Percentiles rank a stretch among this genome's conserved stretches.
Evolutionary conservation across 1,140 invertebrate genomes (phyloP).

Genomic region (Coptotermes formosanus): DNA sequence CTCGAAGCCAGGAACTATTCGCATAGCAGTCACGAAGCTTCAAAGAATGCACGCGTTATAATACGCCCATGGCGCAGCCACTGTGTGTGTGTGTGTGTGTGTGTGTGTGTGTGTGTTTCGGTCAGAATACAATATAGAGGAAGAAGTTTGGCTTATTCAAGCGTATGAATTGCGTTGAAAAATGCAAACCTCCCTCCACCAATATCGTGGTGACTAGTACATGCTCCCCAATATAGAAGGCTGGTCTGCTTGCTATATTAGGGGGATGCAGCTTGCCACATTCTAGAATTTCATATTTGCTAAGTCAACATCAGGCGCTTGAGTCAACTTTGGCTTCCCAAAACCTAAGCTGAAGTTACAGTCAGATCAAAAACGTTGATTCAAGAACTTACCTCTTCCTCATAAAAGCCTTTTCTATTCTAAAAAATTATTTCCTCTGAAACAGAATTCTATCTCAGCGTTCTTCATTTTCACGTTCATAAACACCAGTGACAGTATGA

Average conservation of each 20-base stretch:
- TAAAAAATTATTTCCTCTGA: no score
- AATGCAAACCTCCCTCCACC: background rate
- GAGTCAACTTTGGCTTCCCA: background rate
- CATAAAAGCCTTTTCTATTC: no score
- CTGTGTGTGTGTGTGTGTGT: background rate
- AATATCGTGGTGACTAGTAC: background rate
- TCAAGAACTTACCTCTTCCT: background rate
- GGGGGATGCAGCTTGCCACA: constrained; percentile 16
- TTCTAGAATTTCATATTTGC: constrained; percentile 33
- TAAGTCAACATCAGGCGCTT: constrained; percentile 24
- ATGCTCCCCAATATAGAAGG: background rate
- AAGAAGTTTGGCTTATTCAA: background rate
- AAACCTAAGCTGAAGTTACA: background rate
- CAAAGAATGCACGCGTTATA: background rate
- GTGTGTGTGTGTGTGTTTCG: background rate
- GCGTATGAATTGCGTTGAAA: constrained; percentile 11
- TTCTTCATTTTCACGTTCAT: no score
- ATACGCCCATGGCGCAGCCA: no score
- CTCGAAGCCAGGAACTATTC: background rate
- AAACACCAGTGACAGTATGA: no score
- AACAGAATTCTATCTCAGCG: no score
- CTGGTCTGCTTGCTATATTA: constrained; percentile 23
- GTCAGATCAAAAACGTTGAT: background rate
- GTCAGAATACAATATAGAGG: constrained; percentile 16
- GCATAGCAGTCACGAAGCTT: background rate